Percentiles rank a stretch among this genome's conserved stretches.
These are phyloP conservation scores for cattle (Bos taurus) DNA, from an alignment of 2,113 vertebrate species.

Conservation along the genomic window DNA sequence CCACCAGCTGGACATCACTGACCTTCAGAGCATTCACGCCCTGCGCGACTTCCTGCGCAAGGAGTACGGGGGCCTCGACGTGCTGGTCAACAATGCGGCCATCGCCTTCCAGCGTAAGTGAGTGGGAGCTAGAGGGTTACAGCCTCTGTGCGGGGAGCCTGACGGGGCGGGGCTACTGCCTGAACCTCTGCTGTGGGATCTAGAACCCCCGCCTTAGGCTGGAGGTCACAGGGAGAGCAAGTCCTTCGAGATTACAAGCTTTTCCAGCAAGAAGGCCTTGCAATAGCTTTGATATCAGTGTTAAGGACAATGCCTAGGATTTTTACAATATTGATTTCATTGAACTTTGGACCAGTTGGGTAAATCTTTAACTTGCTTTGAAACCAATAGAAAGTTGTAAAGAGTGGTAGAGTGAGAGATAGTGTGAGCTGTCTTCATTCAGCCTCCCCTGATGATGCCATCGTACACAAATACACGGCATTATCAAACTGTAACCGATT, in stretches of 20 bases:
- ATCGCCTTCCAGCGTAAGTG: slow-evolving; percentile 89
- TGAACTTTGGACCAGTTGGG: neutral
- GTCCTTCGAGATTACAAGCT: accelerated
- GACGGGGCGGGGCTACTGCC: neutral
- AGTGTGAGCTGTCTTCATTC: neutral
- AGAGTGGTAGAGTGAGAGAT: neutral
- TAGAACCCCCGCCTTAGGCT: accelerated
- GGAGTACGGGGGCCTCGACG: slow-evolving; percentile 88
- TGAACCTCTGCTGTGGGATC: neutral
- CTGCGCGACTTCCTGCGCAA: slow-evolving; percentile 84
- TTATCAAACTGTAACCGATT: neutral
- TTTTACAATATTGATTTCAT: neutral
- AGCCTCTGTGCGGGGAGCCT: accelerated
- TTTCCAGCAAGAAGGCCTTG: neutral
- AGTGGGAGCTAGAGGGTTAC: accelerated
- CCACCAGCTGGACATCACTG: slow-evolving; percentile 89
- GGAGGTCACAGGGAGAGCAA: too few relatives aligned
- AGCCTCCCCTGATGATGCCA: too few relatives aligned
- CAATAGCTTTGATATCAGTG: neutral
- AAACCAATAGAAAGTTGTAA: neutral
- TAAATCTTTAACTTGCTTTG: neutral
- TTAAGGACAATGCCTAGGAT: too few relatives aligned
- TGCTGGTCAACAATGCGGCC: slow-evolving; percentile 93
- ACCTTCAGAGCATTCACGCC: slow-evolving; percentile 83
- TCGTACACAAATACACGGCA: neutral